Evolutionary conservation across 2,888 invertebrate species (phyloP).

Genomic region (Eupithecia vulgata): DNA sequence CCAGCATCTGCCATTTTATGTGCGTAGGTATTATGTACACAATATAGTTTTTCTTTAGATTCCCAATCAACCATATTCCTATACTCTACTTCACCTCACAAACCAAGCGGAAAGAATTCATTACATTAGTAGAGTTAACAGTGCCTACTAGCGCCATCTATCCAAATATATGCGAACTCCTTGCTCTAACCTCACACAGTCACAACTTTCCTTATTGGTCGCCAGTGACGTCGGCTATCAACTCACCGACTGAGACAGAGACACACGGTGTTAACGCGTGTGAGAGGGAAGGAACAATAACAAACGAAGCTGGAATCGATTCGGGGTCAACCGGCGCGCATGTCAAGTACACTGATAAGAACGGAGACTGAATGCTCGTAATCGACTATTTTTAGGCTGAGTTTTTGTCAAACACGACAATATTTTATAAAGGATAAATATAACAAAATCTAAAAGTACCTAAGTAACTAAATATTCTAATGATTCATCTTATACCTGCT

Average conservation of each 20-base stretch:
- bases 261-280: slow-evolving; percentile 39
- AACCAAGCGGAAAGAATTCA: background rate
- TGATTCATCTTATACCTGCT: too few relatives aligned
- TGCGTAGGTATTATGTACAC: too few relatives aligned
- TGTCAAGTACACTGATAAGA: slow-evolving; percentile 73
- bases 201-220: slow-evolving; percentile 57
- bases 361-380: slow-evolving; percentile 50
- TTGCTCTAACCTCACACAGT: slow-evolving; percentile 37
- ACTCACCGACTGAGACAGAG: slow-evolving; percentile 54
- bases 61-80: too few relatives aligned
- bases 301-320: slow-evolving; percentile 75
- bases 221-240: slow-evolving; percentile 56
- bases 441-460: too few relatives aligned
- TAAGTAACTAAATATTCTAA: too few relatives aligned
- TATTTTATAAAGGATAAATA: too few relatives aligned
- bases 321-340: slow-evolving; percentile 73
- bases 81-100: background rate
- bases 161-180: slow-evolving; percentile 55
- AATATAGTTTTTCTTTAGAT: background rate
- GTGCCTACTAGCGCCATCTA: slow-evolving; percentile 70
- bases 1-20: too few relatives aligned
- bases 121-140: background rate
- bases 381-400: background rate
- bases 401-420: background rate
- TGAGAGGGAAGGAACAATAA: slow-evolving; percentile 72